Evolutionary conservation across 2,113 vertebrate genomes (phyloP), one percentile per base, ranked within the genome.

Genomic region (Phyllopteryx taeniolatus): DNA sequence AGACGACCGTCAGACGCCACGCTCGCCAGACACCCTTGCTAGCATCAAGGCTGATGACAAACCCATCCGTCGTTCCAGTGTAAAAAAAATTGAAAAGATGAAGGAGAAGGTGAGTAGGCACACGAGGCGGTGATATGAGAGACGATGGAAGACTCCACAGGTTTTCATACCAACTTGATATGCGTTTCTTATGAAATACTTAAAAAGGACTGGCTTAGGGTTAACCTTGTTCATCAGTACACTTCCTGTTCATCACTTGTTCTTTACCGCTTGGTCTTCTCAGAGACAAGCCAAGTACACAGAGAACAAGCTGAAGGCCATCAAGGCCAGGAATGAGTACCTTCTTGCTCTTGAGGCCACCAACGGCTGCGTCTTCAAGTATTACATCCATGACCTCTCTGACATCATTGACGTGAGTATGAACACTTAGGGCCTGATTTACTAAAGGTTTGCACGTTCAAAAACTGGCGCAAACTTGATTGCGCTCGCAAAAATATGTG

Each of bases 41-140:
- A 96, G 85, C 0, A 91, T 97, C 78, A 95, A 94, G 79, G 91
- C 93, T 0, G 98, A 99, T 17, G 98, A 99, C 72, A 99, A 98
- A 0, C 96, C 97, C 0, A 95, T 98, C 43, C 92, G 98, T 0
- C 94, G 98, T 43, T 98, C 96, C 92, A 98, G 96, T 0, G 98
- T 99, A 53, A 97, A 98, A 47, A 99, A 99, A 86, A 99, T 99
- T 0, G 98, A 99, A 88, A 99, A 99, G 80, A 99, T 99, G 98
- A 99, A 99, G 87, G 98, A 99, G 89, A 99, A 99, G 96, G 98
- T 98, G 77, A 84, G 88, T 1, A 0, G 47, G 20, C 0, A n/a
- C 9, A 43, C 14, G 0, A 33, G 35, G 35, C 35, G 6, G 35
- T 39, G 35, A 39, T 39, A 39, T 39, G 3, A 39, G 35, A 39